Evolutionary conservation across 2,113 vertebrate genomes (phyloP), one percentile per base, ranked within the genome.

Genomic region (Microtus pennsylvanicus): DNA sequence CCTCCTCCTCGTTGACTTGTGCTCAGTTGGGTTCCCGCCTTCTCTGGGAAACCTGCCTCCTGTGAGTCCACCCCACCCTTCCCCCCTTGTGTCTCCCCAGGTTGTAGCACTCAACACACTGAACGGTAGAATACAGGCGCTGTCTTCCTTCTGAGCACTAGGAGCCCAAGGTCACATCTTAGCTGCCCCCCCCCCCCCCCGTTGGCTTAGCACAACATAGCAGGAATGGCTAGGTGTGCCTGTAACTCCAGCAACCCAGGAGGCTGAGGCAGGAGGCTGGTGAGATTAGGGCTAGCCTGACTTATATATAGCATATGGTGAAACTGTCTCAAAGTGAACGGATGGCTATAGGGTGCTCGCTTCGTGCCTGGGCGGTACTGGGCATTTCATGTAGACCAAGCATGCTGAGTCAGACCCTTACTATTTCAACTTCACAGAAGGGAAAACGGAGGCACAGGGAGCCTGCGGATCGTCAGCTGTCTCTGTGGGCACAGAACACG

Each of bases 21-120:
- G 9, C 45, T 74, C 21, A 9, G 52, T 76, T n/a, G 77, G 78
- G 50, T 12, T 50, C 24, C 30, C 28, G 28, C 65, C 86, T 88
- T 93, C 88, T 83, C 87, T 72, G 80, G 74, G 89, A 91, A 89
- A 42, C 28, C 87, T 47, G 89, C 91, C 5, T 47, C 80, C 55
- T 33, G 38, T 9, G 5, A 4, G 72, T 70, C 26, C 17, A 21
- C 12, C 61, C 47, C 50, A 58, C 14, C 0, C 9, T 4, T 3
- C 33, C n/a, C 42, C 42, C n/a, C 77, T 35, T 1, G 2, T 0
- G 0, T 7, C 11, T 83, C 42, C 81, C 26, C 26, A 8, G 58
- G 58, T 33, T 58, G 33, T 16, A 38, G 42, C n/a, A 26, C 35
- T 16, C 10, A 14, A 33, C 21, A 74, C 42, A 8, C 7, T 21